These are phyloP conservation scores for Odontesthes bonariensis DNA, from an alignment of 2,113 vertebrate genomes.

Conservation along the genomic window DNA sequence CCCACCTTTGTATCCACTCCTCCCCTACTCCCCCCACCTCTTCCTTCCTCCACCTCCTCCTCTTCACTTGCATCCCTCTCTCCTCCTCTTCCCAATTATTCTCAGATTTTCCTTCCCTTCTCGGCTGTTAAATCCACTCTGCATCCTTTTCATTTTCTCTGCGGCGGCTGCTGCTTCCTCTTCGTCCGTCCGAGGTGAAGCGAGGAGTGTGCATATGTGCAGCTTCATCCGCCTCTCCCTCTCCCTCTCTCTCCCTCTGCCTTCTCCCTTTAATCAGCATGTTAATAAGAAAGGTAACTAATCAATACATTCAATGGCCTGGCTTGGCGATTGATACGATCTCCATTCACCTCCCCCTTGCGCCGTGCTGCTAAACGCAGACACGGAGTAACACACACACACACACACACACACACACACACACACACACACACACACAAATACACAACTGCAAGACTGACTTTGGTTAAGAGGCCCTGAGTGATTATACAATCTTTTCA, in stretches of 20 bases:
- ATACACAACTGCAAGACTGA: conserved; percentile 55
- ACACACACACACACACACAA: conserved; percentile 47
- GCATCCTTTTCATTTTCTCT: conserved; percentile 45
- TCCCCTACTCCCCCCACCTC: conserved; percentile 28
- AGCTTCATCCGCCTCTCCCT: conserved; percentile 62
- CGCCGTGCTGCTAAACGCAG: conserved; percentile 68
- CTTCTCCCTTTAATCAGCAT: conserved; percentile 87
- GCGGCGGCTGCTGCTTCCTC: conserved; percentile 51
- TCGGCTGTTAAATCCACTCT: conserved; percentile 69
- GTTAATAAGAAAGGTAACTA: conserved; percentile 91
- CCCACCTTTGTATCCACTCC: conserved; percentile 44
- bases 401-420: conserved; percentile 36
- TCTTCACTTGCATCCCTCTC: conserved; percentile 61
- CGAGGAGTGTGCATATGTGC: conserved; percentile 60
- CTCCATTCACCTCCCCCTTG: conserved; percentile 78
- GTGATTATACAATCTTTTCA: conserved; percentile 50
- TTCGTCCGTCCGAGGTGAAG: conserved; percentile 47
- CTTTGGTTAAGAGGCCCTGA: conserved; percentile 46
- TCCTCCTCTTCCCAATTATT: conserved; percentile 64
- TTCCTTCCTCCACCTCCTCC: conserved; percentile 56
- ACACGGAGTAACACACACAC: conserved; percentile 20
- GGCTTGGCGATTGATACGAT: conserved; percentile 87
- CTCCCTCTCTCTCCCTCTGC: conserved; percentile 72
- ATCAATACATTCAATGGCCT: conserved; percentile 89
- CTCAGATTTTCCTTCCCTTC: conserved; percentile 58